phyloP scores from a whole-genome alignment of 2,113 vertebrate genomes.

The Dipodomys merriami region DNA sequence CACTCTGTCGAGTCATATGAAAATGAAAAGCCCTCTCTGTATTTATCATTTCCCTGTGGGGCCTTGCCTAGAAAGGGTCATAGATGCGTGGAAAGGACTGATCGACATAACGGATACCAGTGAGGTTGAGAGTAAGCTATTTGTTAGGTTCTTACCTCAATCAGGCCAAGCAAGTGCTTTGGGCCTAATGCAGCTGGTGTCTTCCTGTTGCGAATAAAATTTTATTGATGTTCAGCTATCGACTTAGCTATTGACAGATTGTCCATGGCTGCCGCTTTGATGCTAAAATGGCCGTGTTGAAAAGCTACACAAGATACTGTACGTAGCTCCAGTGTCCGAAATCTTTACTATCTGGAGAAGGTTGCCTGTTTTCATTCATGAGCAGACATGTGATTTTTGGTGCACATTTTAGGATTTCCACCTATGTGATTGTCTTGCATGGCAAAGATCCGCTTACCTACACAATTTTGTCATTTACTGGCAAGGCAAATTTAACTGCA shows the following conservation, averaged over 20 bases:
- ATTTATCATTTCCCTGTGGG: not conserved
- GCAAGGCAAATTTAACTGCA: not conserved
- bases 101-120: not conserved
- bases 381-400: too few species aligned
- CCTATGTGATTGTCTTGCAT: not conserved
- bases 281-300: not conserved
- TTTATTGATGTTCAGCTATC: not conserved
- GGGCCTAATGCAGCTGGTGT: not conserved
- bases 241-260: not conserved
- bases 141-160: not conserved
- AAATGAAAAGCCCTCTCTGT: slow-evolving; percentile 21
- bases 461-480: not conserved
- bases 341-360: not conserved
- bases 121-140: not conserved
- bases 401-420: not conserved
- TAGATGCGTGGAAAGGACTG: not conserved
- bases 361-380: too few species aligned
- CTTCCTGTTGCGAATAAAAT: slow-evolving; percentile 20
- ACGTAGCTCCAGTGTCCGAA: not conserved
- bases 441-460: not conserved
- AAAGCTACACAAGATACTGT: not conserved
- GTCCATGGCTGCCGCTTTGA: not conserved
- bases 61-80: not conserved
- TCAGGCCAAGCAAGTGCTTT: not conserved
- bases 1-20: not conserved